Base-by-base conservation (phyloP, 2,113 vertebrate species). In the Oxyruncus cristatus region DNA sequence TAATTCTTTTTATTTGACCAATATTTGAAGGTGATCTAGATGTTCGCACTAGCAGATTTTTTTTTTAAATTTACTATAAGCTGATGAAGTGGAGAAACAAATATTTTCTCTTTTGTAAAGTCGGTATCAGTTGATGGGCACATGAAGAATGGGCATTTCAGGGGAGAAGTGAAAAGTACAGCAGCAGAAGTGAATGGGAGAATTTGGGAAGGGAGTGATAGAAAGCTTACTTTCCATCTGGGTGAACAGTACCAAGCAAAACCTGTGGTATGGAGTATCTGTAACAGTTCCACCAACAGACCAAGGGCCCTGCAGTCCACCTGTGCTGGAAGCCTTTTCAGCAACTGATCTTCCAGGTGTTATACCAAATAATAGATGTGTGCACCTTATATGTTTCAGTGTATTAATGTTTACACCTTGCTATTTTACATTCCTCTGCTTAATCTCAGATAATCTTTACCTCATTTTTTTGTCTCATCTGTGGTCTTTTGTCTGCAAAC, bases 111-210 rank as follows among this genome's bases (percentile, higher is more conserved):
- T 33, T 71, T 30, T 59, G 11, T 44, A 12, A 73, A 68, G 44
- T 83, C 19, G 2, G 3, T 24, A 30, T 30, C 0, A 3, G 14
- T 35, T 58, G 35, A 71, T 0, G 2, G 42, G 62, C 0, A 1
- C 4, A 11, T 6, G 44, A 84, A 81, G 28, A 76, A 63, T 5
- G 9, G 15, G 9, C 7, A 11, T 55, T 75, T 90, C 15, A 22
- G 47, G 30, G 32, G 24, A 91, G 16, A 42, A 61, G 22, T 75
- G 62, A 17, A 11, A 91, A 35, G 19, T 33, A 35, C 32, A 65
- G 52, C 23, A 46, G 39, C 12, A 39, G 50, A 49, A 56, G 4
- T 22, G 30, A 67, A 91, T 70, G 63, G 37, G 26, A 74, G 46
- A 76, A 52, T 76, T 75, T n/a, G 20, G 41, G 49, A 62, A 42